phyloP scores from a whole-genome alignment of 2,888 invertebrate genomes.

The Limenitis camilla region DNA sequence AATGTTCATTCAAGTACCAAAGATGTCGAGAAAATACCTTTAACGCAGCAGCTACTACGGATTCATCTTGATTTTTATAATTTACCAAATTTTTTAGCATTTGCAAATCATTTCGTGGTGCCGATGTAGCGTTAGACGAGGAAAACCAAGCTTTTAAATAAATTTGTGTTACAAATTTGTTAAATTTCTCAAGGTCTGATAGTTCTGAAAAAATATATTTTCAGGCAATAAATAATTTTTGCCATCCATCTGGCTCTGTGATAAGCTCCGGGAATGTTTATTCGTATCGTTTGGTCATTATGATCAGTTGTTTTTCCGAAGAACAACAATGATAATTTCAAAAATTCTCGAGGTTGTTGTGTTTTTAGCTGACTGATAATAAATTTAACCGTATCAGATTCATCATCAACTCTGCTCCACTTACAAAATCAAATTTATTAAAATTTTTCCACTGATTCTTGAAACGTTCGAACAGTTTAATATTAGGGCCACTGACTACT shows the following conservation, averaged over 20 bases:
- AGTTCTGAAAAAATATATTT: neutral
- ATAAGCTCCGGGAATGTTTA: neutral
- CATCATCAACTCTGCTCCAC: neutral
- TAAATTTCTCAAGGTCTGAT: neutral
- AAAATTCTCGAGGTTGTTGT: neutral
- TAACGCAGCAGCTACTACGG: neutral
- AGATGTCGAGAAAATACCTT: neutral
- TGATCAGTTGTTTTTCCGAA: neutral
- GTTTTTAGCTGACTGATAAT: neutral
- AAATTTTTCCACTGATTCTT: neutral
- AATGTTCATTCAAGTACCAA: neutral
- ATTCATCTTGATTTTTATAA: neutral
- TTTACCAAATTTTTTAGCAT: neutral
- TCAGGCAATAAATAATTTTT: neutral
- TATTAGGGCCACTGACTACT: neutral
- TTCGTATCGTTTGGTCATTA: neutral
- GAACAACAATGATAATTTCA: neutral
- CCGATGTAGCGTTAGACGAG: neutral
- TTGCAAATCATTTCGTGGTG: neutral
- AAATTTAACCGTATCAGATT: neutral
- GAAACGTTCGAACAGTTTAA: neutral
- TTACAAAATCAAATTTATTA: neutral
- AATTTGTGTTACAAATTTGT: neutral
- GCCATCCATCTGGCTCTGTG: neutral
- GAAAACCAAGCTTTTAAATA: neutral